phyloP scores from a whole-genome alignment of 1,140 invertebrate species.

The Delia radicum region DNA sequence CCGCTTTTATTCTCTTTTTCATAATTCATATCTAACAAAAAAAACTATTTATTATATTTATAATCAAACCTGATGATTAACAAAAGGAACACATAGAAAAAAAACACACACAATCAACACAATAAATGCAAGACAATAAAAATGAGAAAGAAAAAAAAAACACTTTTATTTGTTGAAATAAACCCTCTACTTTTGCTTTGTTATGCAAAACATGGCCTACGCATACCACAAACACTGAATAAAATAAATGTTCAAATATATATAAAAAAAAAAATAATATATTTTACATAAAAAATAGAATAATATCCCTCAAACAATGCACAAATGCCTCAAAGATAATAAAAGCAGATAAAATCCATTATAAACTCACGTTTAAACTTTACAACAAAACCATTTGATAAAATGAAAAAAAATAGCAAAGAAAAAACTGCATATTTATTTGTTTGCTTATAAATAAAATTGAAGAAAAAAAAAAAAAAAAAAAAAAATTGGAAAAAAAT shows the following conservation, averaged over 20 bases:
- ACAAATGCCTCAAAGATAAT: background rate
- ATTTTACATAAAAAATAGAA: background rate
- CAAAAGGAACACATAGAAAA: background rate
- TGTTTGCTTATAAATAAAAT: background rate
- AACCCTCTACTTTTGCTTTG: background rate
- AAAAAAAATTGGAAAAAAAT: background rate
- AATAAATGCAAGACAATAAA: background rate
- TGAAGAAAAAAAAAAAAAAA: background rate
- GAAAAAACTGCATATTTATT: background rate
- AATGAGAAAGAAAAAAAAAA: background rate
- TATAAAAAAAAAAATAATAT: background rate
- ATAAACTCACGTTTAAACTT: slow-evolving; percentile 16
- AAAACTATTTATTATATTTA: background rate
- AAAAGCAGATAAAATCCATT: slow-evolving; percentile 16
- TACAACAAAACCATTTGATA: background rate
- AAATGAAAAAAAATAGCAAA: too few species aligned
- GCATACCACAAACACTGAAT: background rate
- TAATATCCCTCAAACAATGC: background rate
- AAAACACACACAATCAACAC: background rate
- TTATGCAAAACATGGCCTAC: slow-evolving; percentile 15
- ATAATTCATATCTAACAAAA: too few species aligned
- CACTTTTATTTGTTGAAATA: background rate
- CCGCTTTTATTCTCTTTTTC: too few species aligned
- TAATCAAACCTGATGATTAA: background rate
- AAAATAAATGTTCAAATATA: background rate